Evolutionary conservation across 1,140 invertebrate genomes (phyloP).

Genomic region (Cotesia glomerata): DNA sequence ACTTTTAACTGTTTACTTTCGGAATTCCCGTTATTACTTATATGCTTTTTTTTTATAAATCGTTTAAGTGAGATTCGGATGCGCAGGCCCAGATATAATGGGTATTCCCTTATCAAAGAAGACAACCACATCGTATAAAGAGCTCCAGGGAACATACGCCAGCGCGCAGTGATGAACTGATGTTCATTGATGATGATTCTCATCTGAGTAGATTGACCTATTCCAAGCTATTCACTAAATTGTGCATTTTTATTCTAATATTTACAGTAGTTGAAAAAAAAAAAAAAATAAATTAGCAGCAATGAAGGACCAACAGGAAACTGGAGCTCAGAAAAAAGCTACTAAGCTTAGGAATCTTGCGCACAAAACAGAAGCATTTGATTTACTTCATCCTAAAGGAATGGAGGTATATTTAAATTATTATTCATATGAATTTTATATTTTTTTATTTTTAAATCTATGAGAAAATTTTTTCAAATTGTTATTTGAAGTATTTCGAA

Average conservation of each 20-base stretch:
- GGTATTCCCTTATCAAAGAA: background rate
- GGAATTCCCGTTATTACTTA: background rate
- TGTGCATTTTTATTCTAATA: too few relatives aligned
- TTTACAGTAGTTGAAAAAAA: background rate
- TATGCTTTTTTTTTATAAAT: too few relatives aligned
- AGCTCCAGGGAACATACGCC: background rate
- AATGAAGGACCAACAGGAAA: slow-evolving; percentile 56
- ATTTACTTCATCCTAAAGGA: slow-evolving; percentile 66
- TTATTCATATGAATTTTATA: slow-evolving; percentile 15
- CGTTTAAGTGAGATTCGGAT: too few relatives aligned
- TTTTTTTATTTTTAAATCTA: background rate
- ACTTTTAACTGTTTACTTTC: too few relatives aligned
- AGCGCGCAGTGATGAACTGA: too few relatives aligned
- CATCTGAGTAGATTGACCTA: too few relatives aligned
- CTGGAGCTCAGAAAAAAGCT: slow-evolving; percentile 61
- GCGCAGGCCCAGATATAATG: too few relatives aligned
- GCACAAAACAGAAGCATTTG: slow-evolving; percentile 68
- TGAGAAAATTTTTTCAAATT: background rate
- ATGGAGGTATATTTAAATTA: slow-evolving; percentile 59
- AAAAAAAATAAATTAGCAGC: background rate
- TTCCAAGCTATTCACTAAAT: too few relatives aligned
- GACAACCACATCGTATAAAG: background rate
- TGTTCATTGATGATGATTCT: too few relatives aligned
- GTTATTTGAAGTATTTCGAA: background rate
- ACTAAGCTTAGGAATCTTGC: slow-evolving; percentile 68